Evolutionary conservation across 1,140 invertebrate genomes (phyloP), one percentile per base, ranked within the genome.

Genomic region (Manduca sexta): DNA sequence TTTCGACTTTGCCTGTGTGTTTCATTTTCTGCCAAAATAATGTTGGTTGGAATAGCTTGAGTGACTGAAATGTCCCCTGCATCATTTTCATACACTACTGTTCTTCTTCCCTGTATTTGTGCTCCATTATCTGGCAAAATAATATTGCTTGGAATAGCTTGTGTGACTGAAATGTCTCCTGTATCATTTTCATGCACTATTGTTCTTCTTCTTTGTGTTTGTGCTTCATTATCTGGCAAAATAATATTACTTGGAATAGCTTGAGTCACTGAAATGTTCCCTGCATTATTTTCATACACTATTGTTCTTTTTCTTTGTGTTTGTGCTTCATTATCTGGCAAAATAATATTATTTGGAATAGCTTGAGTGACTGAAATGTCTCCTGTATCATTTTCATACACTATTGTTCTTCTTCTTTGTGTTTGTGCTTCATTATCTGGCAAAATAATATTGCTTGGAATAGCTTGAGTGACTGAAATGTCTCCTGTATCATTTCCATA

Each of bases 151-250:
- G 37, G 46, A 21, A 52, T 33, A 33, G 21, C 56, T 45, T 54
- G 41, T 10, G 52, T 59, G 14, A 54, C 17, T 4, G 56, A 59
- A 14, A 57, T 50, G 38, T 60, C 38, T 15, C 29, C 39, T 15
- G 13, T 12, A 15, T 39, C 14, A 35, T 35, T n/a, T 35, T 35
- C n/a, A 7, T 7, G 8, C 4, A 26, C 0, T 35, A 14, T n/a
- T 14, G 13, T 35, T 35, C 2, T n/a, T 35, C n/a, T 4, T n/a
- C 5, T 35, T 35, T 14, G 5, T 1, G 13, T 5, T 11, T 7
- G n/a, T 35, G n/a, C n/a, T n/a, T n/a, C n/a, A n/a, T 35, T 35
- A 35, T 35, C 33, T 12, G 33, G n/a, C n/a, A 35, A 5, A 2
- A 35, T n/a, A 5, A 35, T n/a, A 0, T 26, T 8, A 26, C 8